A percentile compares a stretch with the other conserved stretches of the same genome.
Conservation (phyloP, 2,797 vertebrate genomes). For the Eospalax fontanierii region DNA sequence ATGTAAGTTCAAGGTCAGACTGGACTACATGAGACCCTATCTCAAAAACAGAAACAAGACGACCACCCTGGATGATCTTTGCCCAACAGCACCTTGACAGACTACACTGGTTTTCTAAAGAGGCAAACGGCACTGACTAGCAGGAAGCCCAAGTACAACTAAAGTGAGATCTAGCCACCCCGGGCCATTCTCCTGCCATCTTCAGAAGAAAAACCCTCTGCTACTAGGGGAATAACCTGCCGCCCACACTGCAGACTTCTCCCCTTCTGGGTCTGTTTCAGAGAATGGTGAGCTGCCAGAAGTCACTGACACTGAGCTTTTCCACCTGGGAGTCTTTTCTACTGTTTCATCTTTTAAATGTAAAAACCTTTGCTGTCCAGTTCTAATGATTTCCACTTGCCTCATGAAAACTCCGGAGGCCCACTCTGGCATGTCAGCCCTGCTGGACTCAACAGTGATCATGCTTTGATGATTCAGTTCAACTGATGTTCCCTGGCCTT, state of each 20-base stretch:
- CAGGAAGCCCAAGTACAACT: rapidly evolving
- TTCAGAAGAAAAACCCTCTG: background rate
- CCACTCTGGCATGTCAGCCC: background rate
- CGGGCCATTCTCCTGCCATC: background rate
- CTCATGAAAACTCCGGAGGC: background rate
- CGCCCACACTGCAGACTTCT: background rate
- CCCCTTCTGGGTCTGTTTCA: too few relatives aligned
- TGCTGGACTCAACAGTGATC: background rate
- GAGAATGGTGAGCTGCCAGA: rapidly evolving
- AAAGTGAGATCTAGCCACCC: background rate
- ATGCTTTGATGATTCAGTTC: background rate
- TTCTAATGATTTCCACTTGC: background rate
- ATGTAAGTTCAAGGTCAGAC: background rate
- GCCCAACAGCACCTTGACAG: background rate
- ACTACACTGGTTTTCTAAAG: background rate
- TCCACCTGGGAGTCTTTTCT: background rate
- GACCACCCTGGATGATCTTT: background rate
- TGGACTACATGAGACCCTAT: background rate
- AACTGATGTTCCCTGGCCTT: rapidly evolving
- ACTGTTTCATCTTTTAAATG: background rate
- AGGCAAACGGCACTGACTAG: background rate
- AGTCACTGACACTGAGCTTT: too few relatives aligned
- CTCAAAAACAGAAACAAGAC: background rate
- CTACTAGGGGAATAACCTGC: background rate
- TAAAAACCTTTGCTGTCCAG: background rate